These are phyloP conservation scores for Galbula dea DNA, from an alignment of 2,113 vertebrate species.

Conservation along the genomic window DNA sequence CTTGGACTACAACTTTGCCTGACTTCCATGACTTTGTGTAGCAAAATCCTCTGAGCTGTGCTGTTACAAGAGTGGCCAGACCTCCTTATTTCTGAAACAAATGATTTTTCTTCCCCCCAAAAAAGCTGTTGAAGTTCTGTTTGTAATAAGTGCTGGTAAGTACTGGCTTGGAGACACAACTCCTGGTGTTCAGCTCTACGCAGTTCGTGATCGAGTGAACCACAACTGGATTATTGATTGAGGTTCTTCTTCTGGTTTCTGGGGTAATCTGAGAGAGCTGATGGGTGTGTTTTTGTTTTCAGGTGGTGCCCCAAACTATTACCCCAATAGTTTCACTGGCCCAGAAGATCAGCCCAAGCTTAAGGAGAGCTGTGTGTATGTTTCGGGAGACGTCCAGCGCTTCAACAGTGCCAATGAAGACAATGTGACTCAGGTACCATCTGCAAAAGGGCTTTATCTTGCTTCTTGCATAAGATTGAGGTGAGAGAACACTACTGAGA, in stretches of 20 bases:
- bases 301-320: constrained; percentile 97
- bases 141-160: neutral
- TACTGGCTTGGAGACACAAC: neutral
- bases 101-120: neutral
- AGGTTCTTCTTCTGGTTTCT: neutral
- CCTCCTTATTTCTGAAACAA: neutral
- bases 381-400: constrained; percentile 79
- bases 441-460: neutral
- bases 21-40: neutral
- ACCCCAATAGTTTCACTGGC: constrained; percentile 92
- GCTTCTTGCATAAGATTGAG: neutral
- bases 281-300: neutral
- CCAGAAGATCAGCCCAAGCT: constrained; percentile 72
- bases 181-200: neutral
- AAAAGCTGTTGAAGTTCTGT: neutral
- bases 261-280: neutral
- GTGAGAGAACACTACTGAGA: neutral
- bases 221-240: neutral
- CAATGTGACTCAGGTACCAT: constrained; percentile 88
- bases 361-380: constrained; percentile 62
- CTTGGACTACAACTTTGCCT: neutral
- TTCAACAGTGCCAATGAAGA: constrained; percentile 86
- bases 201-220: no score
- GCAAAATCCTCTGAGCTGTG: neutral
- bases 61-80: neutral